Evolutionary conservation across 1,140 invertebrate species (phyloP), one percentile per base, ranked within the genome.

Genomic region (Sinella curviseta): DNA sequence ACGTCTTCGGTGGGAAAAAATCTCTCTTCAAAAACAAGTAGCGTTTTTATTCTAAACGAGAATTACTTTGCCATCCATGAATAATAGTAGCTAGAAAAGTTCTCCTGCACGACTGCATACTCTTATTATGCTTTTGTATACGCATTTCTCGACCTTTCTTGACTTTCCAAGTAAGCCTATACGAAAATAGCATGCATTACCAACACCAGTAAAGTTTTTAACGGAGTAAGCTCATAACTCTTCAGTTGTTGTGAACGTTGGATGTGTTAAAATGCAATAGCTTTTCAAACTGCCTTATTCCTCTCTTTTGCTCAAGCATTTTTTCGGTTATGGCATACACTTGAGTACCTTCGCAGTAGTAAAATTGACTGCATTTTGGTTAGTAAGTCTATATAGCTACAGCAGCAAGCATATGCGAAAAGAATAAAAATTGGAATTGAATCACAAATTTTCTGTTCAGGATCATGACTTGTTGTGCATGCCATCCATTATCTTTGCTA

Each of bases 251-350:
- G 57, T 60, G 14, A 60, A 60, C 39, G 39, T 3, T n/a, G 24
- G 24, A 60, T 60, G 57, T 60, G 57, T 60, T 60, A 60, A 60
- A 60, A 60, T n/a, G 57, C 12, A n/a, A 60, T 60, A 60, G 57
- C 12, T 60, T 48, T 48, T 48, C 39, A 48, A 48, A 48, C 39
- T 48, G 20, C 39, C 39, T 8, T 48, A 14, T 12, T 60, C 24
- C 57, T 60, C 24, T 14, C 3, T 60, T 60, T n/a, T 26, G 4
- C 24, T 26, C 57, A 16, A 60, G 24, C 57, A 48, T 8, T 48
- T 48, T n/a, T 48, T 48, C 39, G 39, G 39, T 48, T 48, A 48
- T 48, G 39, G 39, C 39, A 48, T 48, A 48, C 39, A 48, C 39
- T 48, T 48, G 39, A 48, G 39, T 48, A 48, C 8, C 39, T 48